These are phyloP conservation scores for Trissonchulus latispiculum DNA, from an alignment of 2,888 invertebrate species.

Conservation along the genomic window DNA sequence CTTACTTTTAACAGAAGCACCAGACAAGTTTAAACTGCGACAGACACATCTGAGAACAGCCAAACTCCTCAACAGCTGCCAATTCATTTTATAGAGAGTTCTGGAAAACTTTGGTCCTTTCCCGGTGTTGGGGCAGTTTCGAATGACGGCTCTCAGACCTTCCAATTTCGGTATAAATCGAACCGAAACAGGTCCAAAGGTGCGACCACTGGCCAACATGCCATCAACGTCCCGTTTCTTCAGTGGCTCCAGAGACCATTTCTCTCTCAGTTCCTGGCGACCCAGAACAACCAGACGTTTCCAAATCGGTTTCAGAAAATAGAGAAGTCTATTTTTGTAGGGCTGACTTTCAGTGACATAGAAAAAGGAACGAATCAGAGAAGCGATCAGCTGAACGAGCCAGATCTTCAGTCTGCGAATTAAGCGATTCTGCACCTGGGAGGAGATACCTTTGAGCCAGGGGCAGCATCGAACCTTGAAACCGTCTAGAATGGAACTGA, in stretches of 20 bases:
- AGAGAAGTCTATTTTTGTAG: conserved; percentile 8
- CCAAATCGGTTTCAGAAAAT: conserved; percentile 17
- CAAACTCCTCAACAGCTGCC: too few species aligned
- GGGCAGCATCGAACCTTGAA: not conserved
- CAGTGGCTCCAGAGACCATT: not conserved
- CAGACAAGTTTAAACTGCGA: too few species aligned
- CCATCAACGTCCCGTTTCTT: not conserved
- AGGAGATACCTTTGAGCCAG: not conserved
- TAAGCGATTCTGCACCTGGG: not conserved
- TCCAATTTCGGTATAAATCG: not conserved
- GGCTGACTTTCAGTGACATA: conserved; percentile 15
- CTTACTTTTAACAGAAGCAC: too few species aligned
- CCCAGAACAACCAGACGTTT: not conserved
- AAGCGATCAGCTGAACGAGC: not conserved
- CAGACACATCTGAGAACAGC: too few species aligned
- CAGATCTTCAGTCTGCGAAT: not conserved
- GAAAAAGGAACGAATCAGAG: not conserved
- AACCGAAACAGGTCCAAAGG: not conserved
- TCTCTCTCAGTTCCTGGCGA: not conserved
- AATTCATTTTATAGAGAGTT: too few species aligned
- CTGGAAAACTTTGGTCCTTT: too few species aligned
- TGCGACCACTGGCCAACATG: not conserved
- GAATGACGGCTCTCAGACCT: too few species aligned
- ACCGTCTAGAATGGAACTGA: not conserved
- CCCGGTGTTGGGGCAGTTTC: too few species aligned